Conservation (phyloP, 2,888 invertebrate species). For the Glomeris marginata region DNA sequence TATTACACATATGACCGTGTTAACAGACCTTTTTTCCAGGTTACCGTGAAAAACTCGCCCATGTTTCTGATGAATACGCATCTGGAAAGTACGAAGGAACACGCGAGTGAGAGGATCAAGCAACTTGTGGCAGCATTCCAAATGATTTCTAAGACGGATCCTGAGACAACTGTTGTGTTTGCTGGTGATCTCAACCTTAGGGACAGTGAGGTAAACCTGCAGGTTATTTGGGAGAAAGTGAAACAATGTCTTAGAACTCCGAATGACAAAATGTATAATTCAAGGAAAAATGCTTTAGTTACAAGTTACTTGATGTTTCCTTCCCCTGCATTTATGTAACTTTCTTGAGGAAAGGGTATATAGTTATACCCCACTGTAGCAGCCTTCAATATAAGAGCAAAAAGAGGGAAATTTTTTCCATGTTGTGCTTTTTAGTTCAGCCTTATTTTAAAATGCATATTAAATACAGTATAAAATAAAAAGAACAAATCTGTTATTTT, state of each 20-base stretch:
- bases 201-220: conserved; percentile 38
- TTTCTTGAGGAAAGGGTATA: too few relatives aligned
- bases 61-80: conserved; percentile 40
- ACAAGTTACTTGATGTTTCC: too few relatives aligned
- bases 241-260: not conserved
- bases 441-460: too few relatives aligned
- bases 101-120: conserved; percentile 30
- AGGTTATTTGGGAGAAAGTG: not conserved
- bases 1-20: too few relatives aligned
- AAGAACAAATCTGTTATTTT: too few relatives aligned
- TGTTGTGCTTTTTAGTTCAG: too few relatives aligned
- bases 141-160: conserved; percentile 20
- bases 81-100: conserved; percentile 40
- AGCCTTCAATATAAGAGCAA: too few relatives aligned
- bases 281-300: not conserved
- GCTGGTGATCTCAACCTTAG: conserved; percentile 45
- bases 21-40: conserved; percentile 21
- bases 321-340: too few relatives aligned
- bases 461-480: too few relatives aligned
- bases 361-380: too few relatives aligned
- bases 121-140: conserved; percentile 33
- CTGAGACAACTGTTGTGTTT: conserved; percentile 33
- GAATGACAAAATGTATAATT: not conserved
- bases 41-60: conserved; percentile 26
- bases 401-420: too few relatives aligned